These are phyloP conservation scores for Calliphora vomitoria DNA, from an alignment of 2,888 invertebrate species.

Conservation along the genomic window DNA sequence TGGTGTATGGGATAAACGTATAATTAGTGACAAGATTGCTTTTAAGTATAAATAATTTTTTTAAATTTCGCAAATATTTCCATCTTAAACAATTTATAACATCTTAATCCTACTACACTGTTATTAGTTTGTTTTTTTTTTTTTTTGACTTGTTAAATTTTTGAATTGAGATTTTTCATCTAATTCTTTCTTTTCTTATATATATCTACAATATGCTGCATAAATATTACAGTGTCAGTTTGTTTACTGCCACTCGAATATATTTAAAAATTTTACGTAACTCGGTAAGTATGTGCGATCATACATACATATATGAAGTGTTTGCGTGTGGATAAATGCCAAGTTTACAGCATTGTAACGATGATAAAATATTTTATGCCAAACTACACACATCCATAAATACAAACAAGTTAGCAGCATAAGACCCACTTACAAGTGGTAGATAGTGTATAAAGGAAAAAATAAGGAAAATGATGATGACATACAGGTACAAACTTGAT, in stretches of 20 bases:
- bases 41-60: too few relatives aligned
- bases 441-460: background rate
- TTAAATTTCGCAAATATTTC: too few relatives aligned
- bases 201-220: conserved; percentile 23
- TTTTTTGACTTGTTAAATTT: too few relatives aligned
- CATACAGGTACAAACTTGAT: conserved; percentile 12
- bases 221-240: conserved; percentile 50
- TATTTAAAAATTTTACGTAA: conserved; percentile 22
- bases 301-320: conserved; percentile 36
- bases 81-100: too few relatives aligned
- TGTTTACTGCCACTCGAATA: conserved; percentile 51
- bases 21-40: too few relatives aligned
- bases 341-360: conserved; percentile 57
- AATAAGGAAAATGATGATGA: background rate
- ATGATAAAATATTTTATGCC: conserved; percentile 56
- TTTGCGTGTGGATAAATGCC: conserved; percentile 64
- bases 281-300: conserved; percentile 27
- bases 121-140: too few relatives aligned
- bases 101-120: too few relatives aligned
- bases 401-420: conserved; percentile 15
- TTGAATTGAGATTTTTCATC: background rate
- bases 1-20: too few relatives aligned
- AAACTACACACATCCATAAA: conserved; percentile 41
- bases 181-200: background rate
- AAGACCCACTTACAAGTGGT: conserved; percentile 4